phyloP scores from a whole-genome alignment of 2,113 vertebrate species.

The Otus sunia region DNA sequence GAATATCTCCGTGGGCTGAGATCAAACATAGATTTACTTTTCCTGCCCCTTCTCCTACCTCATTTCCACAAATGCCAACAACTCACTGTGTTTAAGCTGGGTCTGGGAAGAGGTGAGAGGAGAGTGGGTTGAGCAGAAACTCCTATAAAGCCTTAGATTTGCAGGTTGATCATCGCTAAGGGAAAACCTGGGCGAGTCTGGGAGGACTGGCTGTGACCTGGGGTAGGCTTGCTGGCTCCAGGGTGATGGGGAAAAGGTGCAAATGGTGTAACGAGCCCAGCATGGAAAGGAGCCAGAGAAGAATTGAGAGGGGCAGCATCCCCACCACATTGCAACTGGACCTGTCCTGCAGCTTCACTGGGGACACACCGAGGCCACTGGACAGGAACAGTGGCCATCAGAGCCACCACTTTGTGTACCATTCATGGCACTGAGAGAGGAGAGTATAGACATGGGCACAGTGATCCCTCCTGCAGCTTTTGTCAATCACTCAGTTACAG shows the following conservation, averaged over 20 bases:
- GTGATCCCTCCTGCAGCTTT: not conserved
- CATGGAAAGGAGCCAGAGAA: not conserved
- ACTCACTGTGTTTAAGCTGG: not conserved
- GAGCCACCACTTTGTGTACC: not conserved
- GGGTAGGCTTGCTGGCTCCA: not conserved
- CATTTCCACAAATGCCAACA: not conserved
- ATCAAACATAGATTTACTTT: not conserved
- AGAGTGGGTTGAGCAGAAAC: not conserved
- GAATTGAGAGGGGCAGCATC: not conserved
- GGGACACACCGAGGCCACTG: rapidly evolving
- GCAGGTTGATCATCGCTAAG: not conserved
- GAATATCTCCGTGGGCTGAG: not conserved
- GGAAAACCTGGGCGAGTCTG: not conserved
- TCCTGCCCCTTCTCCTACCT: not conserved
- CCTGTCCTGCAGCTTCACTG: not conserved
- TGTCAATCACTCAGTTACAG: not conserved
- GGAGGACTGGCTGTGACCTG: not conserved
- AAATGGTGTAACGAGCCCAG: not conserved
- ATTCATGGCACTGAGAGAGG: not conserved
- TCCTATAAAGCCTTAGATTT: not conserved
- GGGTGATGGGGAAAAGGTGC: not conserved
- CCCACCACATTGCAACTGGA: rapidly evolving
- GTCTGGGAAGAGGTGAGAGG: not conserved
- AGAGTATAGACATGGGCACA: not conserved
- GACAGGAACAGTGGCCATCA: not conserved